Percentiles rank a stretch among this genome's conserved stretches.
phyloP scores from a whole-genome alignment of 2,888 invertebrate species.

The Drosophila vallismaia region DNA sequence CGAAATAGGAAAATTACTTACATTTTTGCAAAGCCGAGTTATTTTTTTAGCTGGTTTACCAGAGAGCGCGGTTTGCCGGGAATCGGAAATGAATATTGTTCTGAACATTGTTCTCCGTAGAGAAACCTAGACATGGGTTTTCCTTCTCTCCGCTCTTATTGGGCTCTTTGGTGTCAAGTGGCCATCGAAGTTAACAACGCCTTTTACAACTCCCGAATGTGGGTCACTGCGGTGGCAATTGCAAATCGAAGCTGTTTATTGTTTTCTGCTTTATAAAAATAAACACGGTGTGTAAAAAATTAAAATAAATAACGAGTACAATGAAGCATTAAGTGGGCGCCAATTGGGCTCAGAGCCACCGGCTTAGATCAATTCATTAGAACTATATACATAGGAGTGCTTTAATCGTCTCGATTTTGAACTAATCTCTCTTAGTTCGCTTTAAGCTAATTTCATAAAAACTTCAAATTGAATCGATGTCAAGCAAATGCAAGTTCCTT shows the following conservation, averaged over 20 bases:
- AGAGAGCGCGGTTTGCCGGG: slow-evolving; percentile 41
- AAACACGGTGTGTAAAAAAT: slow-evolving; percentile 55
- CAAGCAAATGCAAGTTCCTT: slow-evolving; percentile 16
- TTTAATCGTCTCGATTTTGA: slow-evolving; percentile 6
- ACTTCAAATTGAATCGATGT: slow-evolving; percentile 29
- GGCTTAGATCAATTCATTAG: slow-evolving; percentile 46
- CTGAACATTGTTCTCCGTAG: slow-evolving; percentile 27
- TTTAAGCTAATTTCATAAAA: slow-evolving; percentile 18
- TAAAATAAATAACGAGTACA: slow-evolving; percentile 67
- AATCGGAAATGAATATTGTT: slow-evolving; percentile 48
- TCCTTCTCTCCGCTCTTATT: slow-evolving; percentile 10
- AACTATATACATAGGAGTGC: slow-evolving; percentile 35
- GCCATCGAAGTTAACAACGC: slow-evolving; percentile 37
- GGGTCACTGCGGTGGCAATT: slow-evolving; percentile 57
- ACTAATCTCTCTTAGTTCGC: slow-evolving; percentile 25
- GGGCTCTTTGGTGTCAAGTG: slow-evolving; percentile 21
- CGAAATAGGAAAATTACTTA: slow-evolving; percentile 38
- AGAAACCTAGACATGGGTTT: slow-evolving; percentile 16
- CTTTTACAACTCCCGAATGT: slow-evolving; percentile 52
- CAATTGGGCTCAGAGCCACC: slow-evolving; percentile 48
- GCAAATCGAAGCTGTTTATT: slow-evolving; percentile 58
- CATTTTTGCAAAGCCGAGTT: slow-evolving; percentile 55
- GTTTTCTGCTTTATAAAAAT: slow-evolving; percentile 63
- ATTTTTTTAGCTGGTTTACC: slow-evolving; percentile 64
- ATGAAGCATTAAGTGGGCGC: slow-evolving; percentile 48